phyloP scores from a whole-genome alignment of 2,888 invertebrate genomes.

The Nemoura dubitans region DNA sequence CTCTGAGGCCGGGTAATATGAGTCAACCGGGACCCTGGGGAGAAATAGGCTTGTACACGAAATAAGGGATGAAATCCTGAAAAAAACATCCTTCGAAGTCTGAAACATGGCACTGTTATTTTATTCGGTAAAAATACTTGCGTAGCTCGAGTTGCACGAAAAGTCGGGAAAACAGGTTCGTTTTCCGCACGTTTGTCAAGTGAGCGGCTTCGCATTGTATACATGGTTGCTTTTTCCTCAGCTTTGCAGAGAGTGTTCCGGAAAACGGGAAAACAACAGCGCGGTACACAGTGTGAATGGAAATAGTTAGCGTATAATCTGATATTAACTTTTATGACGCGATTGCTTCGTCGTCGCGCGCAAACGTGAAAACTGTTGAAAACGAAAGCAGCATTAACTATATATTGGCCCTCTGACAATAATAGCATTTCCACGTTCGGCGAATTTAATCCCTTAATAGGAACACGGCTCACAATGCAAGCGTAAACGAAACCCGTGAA shows the following conservation, averaged over 20 bases:
- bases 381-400: slow-evolving; percentile 4
- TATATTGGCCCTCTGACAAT: slow-evolving; percentile 32
- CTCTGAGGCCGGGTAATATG: slow-evolving; percentile 3
- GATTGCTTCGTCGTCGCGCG: background rate
- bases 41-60: background rate
- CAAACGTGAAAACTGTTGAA: background rate
- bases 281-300: background rate
- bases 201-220: background rate
- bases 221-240: background rate
- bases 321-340: background rate
- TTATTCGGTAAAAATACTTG: background rate
- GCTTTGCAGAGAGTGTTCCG: background rate
- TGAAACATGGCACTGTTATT: background rate
- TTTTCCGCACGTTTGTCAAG: background rate
- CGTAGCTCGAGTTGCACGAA: background rate
- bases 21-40: slow-evolving; percentile 1
- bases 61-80: slow-evolving; percentile 17
- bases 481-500: slow-evolving; percentile 18
- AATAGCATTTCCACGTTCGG: slow-evolving; percentile 31
- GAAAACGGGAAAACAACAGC: background rate
- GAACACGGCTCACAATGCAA: slow-evolving; percentile 15
- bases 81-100: background rate
- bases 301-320: background rate
- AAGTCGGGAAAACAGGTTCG: background rate
- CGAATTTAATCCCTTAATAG: slow-evolving; percentile 26